These are phyloP conservation scores for Saimiri boliviensis DNA, from an alignment of 2,113 vertebrate species.

Conservation along the genomic window DNA sequence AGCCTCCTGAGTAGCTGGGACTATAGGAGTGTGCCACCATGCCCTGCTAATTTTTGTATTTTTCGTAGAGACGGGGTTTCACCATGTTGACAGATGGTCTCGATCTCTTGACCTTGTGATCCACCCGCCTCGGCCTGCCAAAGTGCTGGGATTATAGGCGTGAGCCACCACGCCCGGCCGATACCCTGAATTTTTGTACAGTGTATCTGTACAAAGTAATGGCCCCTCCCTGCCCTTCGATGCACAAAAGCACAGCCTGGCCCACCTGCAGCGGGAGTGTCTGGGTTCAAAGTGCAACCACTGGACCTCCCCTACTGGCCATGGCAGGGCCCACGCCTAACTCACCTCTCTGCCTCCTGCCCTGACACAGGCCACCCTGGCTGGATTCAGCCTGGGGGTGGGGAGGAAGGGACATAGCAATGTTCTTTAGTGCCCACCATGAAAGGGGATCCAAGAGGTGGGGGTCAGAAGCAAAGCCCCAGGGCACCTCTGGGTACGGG, in stretches of 20 bases:
- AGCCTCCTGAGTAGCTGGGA: too few relatives aligned
- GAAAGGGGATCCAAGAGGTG: neutral
- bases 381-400: neutral
- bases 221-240: neutral
- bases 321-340: neutral
- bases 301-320: neutral
- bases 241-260: fast-evolving
- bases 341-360: neutral
- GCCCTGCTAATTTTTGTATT: too few relatives aligned
- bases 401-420: too few relatives aligned
- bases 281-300: neutral
- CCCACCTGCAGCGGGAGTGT: fast-evolving
- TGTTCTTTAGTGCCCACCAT: neutral
- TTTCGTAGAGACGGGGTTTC: too few relatives aligned
- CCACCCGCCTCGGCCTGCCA: too few relatives aligned
- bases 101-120: too few relatives aligned
- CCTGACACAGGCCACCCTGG: neutral
- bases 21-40: too few relatives aligned
- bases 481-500: fast-evolving
- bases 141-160: too few relatives aligned
- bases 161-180: neutral
- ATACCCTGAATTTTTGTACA: too few relatives aligned
- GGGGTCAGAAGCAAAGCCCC: neutral
- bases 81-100: too few relatives aligned
- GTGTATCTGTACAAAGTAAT: too few relatives aligned